Conservation (phyloP, 1,140 invertebrate genomes). For the Drosophila mojavensis region DNA sequence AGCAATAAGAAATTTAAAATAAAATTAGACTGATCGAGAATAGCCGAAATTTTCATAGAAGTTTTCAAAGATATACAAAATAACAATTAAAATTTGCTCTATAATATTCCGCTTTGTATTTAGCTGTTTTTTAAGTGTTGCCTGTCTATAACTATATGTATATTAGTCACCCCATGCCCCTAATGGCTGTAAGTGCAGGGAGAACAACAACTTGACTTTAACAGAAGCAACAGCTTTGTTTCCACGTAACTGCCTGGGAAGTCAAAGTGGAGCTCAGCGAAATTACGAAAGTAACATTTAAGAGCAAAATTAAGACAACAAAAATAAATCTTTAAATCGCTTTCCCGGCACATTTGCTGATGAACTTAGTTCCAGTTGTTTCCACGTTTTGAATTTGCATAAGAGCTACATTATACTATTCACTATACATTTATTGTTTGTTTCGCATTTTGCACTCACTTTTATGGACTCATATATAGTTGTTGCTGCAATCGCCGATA, state of each 20-base stretch:
- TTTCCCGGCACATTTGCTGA: neutral
- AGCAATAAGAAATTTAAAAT: too few relatives aligned
- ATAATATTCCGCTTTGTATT: too few relatives aligned
- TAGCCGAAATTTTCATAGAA: too few relatives aligned
- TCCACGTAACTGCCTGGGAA: neutral
- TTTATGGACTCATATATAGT: conserved; percentile 13
- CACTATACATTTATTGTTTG: conserved; percentile 4
- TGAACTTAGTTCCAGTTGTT: neutral
- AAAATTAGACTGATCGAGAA: too few relatives aligned
- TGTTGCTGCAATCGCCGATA: conserved; percentile 19
- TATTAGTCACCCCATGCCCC: too few relatives aligned
- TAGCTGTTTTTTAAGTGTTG: too few relatives aligned
- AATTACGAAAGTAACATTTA: conserved; percentile 32
- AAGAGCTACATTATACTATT: conserved; percentile 19
- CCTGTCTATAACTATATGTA: too few relatives aligned
- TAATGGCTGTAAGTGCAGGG: too few relatives aligned
- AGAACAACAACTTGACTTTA: too few relatives aligned
- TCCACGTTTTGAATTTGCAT: conserved; percentile 23
- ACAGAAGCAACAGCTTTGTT: neutral
- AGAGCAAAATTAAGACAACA: conserved; percentile 1
- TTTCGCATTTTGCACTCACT: conserved; percentile 26
- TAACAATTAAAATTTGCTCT: too few relatives aligned
- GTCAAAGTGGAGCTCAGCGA: conserved; percentile 16
- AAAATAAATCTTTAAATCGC: neutral
- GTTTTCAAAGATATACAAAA: too few relatives aligned